Base-by-base conservation (phyloP, 1,140 invertebrate genomes). In the Sycophila sp. region DNA sequence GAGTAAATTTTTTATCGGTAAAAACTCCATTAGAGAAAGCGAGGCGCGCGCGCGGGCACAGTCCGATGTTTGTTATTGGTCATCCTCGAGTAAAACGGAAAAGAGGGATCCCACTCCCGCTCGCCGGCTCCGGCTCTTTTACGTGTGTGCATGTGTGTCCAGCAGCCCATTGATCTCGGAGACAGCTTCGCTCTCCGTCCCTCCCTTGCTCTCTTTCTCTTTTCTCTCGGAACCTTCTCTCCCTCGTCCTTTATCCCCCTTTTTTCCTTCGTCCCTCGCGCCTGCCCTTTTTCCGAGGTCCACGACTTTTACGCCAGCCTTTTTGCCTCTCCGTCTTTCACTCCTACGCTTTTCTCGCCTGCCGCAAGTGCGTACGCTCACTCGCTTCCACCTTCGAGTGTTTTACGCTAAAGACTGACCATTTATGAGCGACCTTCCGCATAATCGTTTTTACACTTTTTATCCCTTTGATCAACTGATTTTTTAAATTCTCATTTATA, bases 1-100 rank as follows among this genome's bases (percentile, higher is more conserved):
- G 78, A 83, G 80, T 85, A 82, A 83, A 85, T 85, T 85, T 85
- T 85, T 85, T 85, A 85, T 84, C 82, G 80, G 80, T 84, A 81
- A 85, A 85, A 85, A 85, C 83, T 84, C 83, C 82, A 85, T 84
- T 85, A 85, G 83, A 82, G 82, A 79, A 79, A 82, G 77, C 78
- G 80, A 80, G 77, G 76, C 45, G 34, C 38, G 30, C 26, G 40
- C 26, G 36, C 32, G 19, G 17, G 42, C 38, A 36, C 65, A 75
- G 77, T 75, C 70, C 78, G 77, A 81, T 85, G 83, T 85, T 85
- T 85, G 82, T 84, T 84, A 85, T 83, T 85, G 81, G 82, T 85
- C 82, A 85, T 85, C 81, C 81, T 82, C 76, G 76, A 66, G 76
- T 36, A 42, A 53, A 67, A 58, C 53, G 65, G 30, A 47, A 58